These are phyloP conservation scores for Vipera ursinii DNA, from an alignment of 2,797 vertebrate species.

Conservation along the genomic window DNA sequence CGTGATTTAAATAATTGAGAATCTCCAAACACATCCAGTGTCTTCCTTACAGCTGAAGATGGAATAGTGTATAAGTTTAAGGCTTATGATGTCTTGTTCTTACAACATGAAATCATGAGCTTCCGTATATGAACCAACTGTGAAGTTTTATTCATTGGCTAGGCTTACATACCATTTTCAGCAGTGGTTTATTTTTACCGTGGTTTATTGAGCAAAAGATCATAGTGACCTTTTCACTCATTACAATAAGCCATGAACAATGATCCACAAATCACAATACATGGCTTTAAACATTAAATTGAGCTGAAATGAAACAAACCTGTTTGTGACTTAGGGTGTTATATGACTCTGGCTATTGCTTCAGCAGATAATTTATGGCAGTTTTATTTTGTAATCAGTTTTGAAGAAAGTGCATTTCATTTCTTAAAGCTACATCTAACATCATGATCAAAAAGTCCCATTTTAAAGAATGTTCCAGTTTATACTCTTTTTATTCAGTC, in stretches of 20 bases:
- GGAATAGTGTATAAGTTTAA: background rate
- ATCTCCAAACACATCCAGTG: background rate
- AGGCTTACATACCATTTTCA: background rate
- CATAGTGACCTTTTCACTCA: background rate
- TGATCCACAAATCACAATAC: background rate
- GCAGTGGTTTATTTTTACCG: background rate
- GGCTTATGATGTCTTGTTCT: background rate
- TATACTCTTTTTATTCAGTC: background rate
- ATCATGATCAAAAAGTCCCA: background rate
- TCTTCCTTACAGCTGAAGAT: background rate
- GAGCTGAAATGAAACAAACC: background rate
- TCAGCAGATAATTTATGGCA: background rate
- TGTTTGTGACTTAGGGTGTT: background rate
- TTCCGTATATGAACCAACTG: background rate
- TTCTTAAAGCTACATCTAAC: background rate
- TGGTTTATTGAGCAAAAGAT: background rate
- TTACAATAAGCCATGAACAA: background rate
- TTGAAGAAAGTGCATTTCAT: background rate
- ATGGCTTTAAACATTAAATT: background rate
- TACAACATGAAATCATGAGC: background rate
- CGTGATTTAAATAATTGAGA: background rate
- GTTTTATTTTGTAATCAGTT: background rate
- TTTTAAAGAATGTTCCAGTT: background rate
- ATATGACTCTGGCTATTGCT: background rate
- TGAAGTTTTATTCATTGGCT: background rate